Conservation (phyloP, 2,888 invertebrate genomes). For the Hirtodrosophila trivittata region DNA sequence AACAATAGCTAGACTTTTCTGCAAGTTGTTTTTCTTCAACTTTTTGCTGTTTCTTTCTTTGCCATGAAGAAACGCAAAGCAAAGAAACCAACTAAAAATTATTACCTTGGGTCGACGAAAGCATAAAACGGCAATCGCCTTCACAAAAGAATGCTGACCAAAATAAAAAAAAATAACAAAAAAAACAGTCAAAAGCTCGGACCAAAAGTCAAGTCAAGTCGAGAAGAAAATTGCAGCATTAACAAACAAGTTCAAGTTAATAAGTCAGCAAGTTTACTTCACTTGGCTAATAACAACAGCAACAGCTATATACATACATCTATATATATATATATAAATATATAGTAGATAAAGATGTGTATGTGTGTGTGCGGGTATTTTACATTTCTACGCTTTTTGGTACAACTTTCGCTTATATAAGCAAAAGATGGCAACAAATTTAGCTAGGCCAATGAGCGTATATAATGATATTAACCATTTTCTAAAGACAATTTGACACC, state of each 20-base stretch:
- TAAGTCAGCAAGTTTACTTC: constrained; percentile 70
- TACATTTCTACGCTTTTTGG: constrained; percentile 47
- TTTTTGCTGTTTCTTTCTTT: constrained; percentile 5
- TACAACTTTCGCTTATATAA: constrained; percentile 77
- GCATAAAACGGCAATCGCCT: constrained; percentile 59
- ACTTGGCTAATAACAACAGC: constrained; percentile 13
- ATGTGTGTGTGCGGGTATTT: constrained; percentile 17
- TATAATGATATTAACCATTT: constrained; percentile 66
- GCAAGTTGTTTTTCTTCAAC: too few relatives aligned
- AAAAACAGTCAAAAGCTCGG: constrained; percentile 35
- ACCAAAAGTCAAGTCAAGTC: constrained; percentile 52
- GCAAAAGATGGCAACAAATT: constrained; percentile 59
- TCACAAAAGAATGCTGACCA: constrained; percentile 74
- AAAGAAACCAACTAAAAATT: constrained; percentile 39
- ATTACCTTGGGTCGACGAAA: constrained; percentile 65
- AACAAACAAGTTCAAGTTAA: constrained; percentile 72
- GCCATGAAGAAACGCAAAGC: constrained; percentile 27
- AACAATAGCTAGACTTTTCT: constrained; percentile 19
- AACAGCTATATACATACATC: not conserved
- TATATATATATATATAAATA: constrained; percentile 1
- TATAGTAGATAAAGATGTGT: not conserved
- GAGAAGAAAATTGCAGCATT: constrained; percentile 71
- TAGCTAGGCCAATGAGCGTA: constrained; percentile 60
- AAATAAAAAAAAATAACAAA: constrained; percentile 17
- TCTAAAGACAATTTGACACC: constrained; percentile 60